Evolutionary conservation across 2,888 invertebrate species (phyloP), one percentile per base, ranked within the genome.

Genomic region (Mechanitis messenoides): DNA sequence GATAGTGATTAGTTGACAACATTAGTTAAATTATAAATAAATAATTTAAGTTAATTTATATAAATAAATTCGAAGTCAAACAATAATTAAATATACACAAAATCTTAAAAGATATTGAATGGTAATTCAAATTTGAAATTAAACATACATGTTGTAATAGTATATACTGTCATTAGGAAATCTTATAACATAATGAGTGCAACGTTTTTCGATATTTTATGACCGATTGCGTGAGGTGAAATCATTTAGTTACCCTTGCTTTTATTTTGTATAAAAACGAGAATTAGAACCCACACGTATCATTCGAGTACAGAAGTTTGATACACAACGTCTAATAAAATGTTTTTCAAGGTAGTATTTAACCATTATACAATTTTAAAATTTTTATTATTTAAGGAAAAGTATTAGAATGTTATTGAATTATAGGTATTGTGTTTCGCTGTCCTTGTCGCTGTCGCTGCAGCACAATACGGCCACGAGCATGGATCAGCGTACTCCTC

Each of bases 401-500:
- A 20, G 33, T 33, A 4, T 31, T 11, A 35, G 33, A 3, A 20
- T 46, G n/a, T 7, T 12, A 55, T n/a, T 56, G 1, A 45, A 47
- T 50, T 64, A 45, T 50, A 73, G 72, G 59, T 69, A 1, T n/a
- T 70, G n/a, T 69, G 59, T 57, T 56, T 74, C 53, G 57, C 66
- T n/a, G 59, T 64, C n/a, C 33, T 71, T 2, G 61, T 65, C 45
- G 64, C 68, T 4, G 53, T 63, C 9, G 66, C 59, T 2, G 61
- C 66, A 12, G 63, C 62, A 12, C 7, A 62, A 55, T 55, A 68
- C 46, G 69, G 78, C 74, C 67, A 74, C 74, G 69, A 81, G 68
- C 71, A 92, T 78, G 70, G 78, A 72, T 69, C 84, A 79, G 79
- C 79, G 1, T 79, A 73, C 71, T 85, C 85, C 3, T 84, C 85